phyloP scores from a whole-genome alignment of 2,888 invertebrate species.

The Slavum lentiscoides region DNA sequence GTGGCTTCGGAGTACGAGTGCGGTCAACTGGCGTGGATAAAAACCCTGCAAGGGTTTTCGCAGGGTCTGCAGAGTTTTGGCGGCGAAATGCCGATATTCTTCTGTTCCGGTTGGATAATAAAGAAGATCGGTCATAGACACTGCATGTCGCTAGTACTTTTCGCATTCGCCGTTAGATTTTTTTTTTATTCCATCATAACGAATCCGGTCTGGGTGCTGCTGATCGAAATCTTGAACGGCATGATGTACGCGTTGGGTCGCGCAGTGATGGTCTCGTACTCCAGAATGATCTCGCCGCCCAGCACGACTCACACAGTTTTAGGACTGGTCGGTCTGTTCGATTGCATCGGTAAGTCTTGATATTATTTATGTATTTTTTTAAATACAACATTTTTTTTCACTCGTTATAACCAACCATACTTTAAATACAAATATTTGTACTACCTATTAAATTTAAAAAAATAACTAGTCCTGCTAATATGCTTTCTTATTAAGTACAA shows the following conservation, averaged over 20 bases:
- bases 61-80: conserved; percentile 79
- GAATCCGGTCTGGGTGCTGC: conserved; percentile 82
- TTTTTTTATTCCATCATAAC: conserved; percentile 78
- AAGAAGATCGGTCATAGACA: conserved; percentile 79
- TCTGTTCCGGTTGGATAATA: conserved; percentile 73
- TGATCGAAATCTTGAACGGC: conserved; percentile 84
- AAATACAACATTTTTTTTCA: not conserved
- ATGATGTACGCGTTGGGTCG: conserved; percentile 87
- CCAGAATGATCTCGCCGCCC: conserved; percentile 77
- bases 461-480: too few species aligned
- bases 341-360: conserved; percentile 69
- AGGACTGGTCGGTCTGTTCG: conserved; percentile 83
- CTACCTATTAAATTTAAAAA: too few species aligned
- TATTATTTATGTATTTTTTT: not conserved
- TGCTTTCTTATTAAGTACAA: too few species aligned
- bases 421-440: too few species aligned
- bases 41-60: conserved; percentile 75
- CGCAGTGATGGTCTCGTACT: conserved; percentile 86
- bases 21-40: conserved; percentile 63
- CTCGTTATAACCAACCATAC: too few species aligned
- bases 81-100: conserved; percentile 86
- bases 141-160: conserved; percentile 80
- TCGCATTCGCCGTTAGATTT: conserved; percentile 79
- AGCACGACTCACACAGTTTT: conserved; percentile 87
- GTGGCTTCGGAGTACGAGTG: conserved; percentile 45